A percentile compares a stretch with the other conserved stretches of the same genome.
Conservation (phyloP, 2,113 vertebrate genomes). For the Solenodon paradoxus region DNA sequence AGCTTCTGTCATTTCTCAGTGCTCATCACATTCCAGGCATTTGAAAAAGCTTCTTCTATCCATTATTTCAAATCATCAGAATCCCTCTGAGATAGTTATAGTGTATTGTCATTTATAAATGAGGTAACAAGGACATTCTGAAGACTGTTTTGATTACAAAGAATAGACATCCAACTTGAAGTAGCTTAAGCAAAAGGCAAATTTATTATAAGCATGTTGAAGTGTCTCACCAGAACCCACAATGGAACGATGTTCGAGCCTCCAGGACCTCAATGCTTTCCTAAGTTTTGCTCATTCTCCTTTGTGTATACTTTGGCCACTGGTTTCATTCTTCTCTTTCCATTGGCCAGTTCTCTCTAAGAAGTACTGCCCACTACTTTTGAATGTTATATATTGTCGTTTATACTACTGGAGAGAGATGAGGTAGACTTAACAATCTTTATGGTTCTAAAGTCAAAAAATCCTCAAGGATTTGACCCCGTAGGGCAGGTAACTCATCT, state of each 20-base stretch:
- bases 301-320: neutral
- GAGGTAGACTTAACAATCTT: neutral
- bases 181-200: neutral
- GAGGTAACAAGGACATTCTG: neutral
- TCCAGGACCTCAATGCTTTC: neutral
- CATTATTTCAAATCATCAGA: neutral
- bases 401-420: neutral
- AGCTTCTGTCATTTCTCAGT: neutral
- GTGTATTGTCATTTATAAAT: neutral
- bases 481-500: accelerated
- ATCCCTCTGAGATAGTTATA: neutral
- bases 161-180: neutral
- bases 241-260: neutral
- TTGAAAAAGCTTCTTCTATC: neutral
- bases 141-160: neutral
- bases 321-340: neutral
- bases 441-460: neutral
- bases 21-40: neutral
- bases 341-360: neutral
- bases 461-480: neutral
- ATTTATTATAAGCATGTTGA: neutral
- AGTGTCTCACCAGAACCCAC: neutral
- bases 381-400: neutral
- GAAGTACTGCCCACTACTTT: neutral
- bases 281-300: neutral